Conservation (phyloP, 2,888 invertebrate species). For the Melanostoma mellinum region DNA sequence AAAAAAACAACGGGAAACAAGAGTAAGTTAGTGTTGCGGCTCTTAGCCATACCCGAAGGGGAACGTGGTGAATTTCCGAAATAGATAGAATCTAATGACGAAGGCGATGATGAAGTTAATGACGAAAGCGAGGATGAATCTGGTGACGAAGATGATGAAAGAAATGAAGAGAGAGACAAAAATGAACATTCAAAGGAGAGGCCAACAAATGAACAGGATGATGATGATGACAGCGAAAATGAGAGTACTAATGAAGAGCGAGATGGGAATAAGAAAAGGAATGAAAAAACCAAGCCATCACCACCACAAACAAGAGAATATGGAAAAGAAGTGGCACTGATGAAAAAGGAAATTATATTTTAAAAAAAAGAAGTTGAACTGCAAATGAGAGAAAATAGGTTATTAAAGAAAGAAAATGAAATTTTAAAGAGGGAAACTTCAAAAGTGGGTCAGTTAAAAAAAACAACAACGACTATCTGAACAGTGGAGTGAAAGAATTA, state of each 20-base stretch:
- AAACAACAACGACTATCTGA: no score
- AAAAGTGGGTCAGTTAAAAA: neutral
- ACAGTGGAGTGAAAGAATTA: no score
- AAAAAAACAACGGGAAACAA: constrained; percentile 43
- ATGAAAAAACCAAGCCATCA: no score
- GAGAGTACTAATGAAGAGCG: constrained; percentile 8
- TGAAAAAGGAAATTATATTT: neutral
- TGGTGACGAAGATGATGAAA: neutral
- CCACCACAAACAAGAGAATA: no score
- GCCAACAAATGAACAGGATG: constrained; percentile 3
- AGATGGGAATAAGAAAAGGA: neutral
- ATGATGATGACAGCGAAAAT: constrained; percentile 26
- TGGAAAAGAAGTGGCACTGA: constrained; percentile 25
- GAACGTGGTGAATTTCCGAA: constrained; percentile 32
- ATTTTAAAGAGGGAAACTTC: constrained; percentile 7
- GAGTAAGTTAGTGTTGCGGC: constrained; percentile 39
- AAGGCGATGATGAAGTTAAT: constrained; percentile 6
- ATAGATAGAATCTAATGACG: neutral
- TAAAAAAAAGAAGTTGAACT: constrained; percentile 22
- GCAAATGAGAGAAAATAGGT: constrained; percentile 28
- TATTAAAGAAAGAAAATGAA: constrained; percentile 19
- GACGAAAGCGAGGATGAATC: neutral
- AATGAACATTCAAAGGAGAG: neutral
- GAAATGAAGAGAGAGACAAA: neutral
- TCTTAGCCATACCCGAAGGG: constrained; percentile 24